Evolutionary conservation across 2,888 invertebrate species (phyloP), one percentile per base, ranked within the genome.

Genomic region (Philereme transversata): DNA sequence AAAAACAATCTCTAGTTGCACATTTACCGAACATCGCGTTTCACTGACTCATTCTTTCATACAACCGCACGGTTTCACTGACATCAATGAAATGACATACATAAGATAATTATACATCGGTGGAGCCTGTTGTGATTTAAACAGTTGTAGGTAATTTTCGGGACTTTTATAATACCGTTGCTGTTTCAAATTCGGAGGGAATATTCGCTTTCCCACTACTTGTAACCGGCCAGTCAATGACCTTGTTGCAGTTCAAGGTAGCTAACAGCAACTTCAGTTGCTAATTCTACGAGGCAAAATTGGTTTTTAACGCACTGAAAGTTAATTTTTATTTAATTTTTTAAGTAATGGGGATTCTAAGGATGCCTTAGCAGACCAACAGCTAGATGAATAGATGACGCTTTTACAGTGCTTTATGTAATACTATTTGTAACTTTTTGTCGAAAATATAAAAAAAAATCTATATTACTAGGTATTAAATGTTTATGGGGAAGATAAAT

Each of bases 11-110:
- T 57, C 33, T 49, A 47, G 54, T 60, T 7, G 8, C 49, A 56
- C 56, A 49, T 49, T 22, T 22, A 22, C 58, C 50, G 57, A 60
- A 54, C 65, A 61, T 52, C 60, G 63, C 62, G 61, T 55, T 51
- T 62, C 72, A 74, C 76, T 74, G 74, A 77, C 54, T 79, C 73
- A 76, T 68, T 59, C 64, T 68, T 58, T 60, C 45, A 52, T 70
- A 68, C 62, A 76, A 68, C 78, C 90, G 82, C 64, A 56, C 76
- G 75, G 72, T 72, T 69, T 68, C 82, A 78, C 81, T 73, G 72
- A 79, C 83, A 77, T 88, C 83, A 88, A 86, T 90, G 87, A 79
- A 81, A 79, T 79, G 80, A 80, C 76, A 79, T 67, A 64, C 60
- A 22, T 22, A 22, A 2, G 22, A 22, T 22, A 22, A 22, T 22